Evolutionary conservation across 2,797 vertebrate species (phyloP).

Genomic region (Poecilia velifera): DNA sequence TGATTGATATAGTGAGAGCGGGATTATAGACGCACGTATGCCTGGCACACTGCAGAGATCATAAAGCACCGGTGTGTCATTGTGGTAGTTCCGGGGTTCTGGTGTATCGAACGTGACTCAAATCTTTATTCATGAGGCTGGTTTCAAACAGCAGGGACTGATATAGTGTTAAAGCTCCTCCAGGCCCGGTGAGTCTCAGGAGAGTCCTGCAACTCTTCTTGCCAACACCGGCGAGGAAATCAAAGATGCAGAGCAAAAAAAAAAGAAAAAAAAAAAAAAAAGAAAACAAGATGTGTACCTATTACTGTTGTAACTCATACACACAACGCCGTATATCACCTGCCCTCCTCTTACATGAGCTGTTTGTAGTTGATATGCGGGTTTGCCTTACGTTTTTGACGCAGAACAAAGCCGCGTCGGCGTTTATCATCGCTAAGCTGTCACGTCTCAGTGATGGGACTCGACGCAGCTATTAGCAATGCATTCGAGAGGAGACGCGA

Average conservation of each 20-base stretch:
- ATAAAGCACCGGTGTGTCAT: slow-evolving; percentile 78
- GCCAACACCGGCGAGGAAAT: slow-evolving; percentile 60
- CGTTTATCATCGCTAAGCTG: slow-evolving; percentile 91
- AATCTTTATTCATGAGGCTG: slow-evolving; percentile 79
- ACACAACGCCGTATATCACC: slow-evolving; percentile 55
- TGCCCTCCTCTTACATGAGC: slow-evolving; percentile 52
- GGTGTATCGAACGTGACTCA: slow-evolving; percentile 76
- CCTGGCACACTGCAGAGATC: slow-evolving; percentile 73
- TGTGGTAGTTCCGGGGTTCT: slow-evolving; percentile 69
- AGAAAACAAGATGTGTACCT: slow-evolving; percentile 56
- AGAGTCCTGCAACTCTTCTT: slow-evolving; percentile 61
- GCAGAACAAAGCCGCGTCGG: slow-evolving; percentile 85
- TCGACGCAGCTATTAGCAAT: slow-evolving; percentile 92
- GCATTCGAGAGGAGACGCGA: slow-evolving; percentile 83
- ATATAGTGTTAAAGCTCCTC: slow-evolving; percentile 75
- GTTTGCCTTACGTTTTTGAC: slow-evolving; percentile 82
- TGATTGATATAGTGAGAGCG: slow-evolving; percentile 63
- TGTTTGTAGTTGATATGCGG: slow-evolving; percentile 58
- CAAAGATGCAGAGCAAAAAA: slow-evolving; percentile 54
- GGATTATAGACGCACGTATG: slow-evolving; percentile 69
- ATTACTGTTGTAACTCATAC: slow-evolving; percentile 65
- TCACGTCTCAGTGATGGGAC: slow-evolving; percentile 90
- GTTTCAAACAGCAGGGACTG: slow-evolving; percentile 76
- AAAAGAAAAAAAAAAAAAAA: slow-evolving; percentile 11
- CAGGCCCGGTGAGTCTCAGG: slow-evolving; percentile 65